Percentiles rank a stretch among this genome's conserved stretches.
Conservation (phyloP, 2,797 vertebrate species). For the Brotogeris chrysoptera region DNA sequence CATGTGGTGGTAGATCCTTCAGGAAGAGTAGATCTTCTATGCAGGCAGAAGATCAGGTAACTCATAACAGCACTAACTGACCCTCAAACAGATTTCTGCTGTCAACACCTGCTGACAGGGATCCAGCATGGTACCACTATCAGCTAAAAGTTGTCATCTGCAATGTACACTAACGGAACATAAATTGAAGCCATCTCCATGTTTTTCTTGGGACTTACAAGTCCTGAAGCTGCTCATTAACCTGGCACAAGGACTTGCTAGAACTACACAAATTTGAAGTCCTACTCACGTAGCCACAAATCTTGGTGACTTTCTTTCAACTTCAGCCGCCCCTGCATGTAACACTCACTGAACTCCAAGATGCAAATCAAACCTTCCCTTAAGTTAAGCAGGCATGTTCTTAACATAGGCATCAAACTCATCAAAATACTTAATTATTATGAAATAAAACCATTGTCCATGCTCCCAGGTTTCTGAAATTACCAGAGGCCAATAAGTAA, state of each 20-base stretch:
- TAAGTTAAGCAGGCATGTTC: not conserved
- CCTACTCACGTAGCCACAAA: not conserved
- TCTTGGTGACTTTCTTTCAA: not conserved
- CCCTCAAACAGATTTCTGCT: not conserved
- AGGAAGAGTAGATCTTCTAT: not conserved
- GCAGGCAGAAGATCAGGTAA: not conserved
- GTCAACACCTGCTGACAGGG: not conserved
- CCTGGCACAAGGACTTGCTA: not conserved
- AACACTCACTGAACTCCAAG: not conserved
- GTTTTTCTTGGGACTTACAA: not conserved
- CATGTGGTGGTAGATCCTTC: not conserved
- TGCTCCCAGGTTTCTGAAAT: conserved; percentile 3
- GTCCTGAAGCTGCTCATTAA: not conserved
- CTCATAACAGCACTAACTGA: not conserved
- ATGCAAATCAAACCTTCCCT: not conserved
- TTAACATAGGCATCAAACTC: not conserved
- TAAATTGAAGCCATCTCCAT: not conserved
- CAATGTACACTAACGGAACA: not conserved
- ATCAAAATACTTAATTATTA: not conserved
- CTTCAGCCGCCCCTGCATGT: fast-evolving
- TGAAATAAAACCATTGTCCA: not conserved
- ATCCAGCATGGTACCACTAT: not conserved
- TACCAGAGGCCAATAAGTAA: not conserved
- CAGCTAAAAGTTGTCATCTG: not conserved
- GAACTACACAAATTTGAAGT: not conserved